Evolutionary conservation across 2,797 vertebrate species (phyloP), one percentile per base, ranked within the genome.

Genomic region (Emydoidea blandingii): DNA sequence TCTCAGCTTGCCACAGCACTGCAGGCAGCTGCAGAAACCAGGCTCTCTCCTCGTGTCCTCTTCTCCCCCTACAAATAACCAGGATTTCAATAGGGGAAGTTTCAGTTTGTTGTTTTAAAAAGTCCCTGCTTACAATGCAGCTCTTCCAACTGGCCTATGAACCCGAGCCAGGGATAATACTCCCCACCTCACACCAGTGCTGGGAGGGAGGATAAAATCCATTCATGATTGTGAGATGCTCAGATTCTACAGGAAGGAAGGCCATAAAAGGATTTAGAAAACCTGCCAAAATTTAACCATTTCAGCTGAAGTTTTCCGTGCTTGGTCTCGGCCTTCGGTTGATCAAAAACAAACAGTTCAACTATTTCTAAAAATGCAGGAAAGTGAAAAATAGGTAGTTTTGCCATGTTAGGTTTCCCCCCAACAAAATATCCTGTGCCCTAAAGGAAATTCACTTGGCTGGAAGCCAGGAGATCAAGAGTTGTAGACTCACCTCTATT

Each of bases 71-170:
- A 44, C 56, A 27, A 83, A 81, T 44, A 79, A 83, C 5, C 54
- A 56, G 5, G 14, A 8, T 79, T 91, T 82, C 85, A 89, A 47
- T 29, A 18, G 27, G 79, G 79, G 91, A 37, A 88, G 83, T 2
- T 4, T 0, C 0, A 0, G 25, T 37, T 53, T 94, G 12, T 93
- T 91, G 92, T 72, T 78, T 50, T 84, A 92, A 76, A 72, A 86
- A 78, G 44, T 52, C 8, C 54, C 41, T 44, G 44, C 65, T 44
- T 41, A 91, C 91, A 91, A 83, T 49, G 41, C 7, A 8, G 79
- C 19, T 87, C 34, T 93, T 90, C 87, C 41, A 83, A 44, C 19
- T 81, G 50, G 25, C 59, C 85, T 94, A 47, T 81, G 89, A 91
- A 0, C 44, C 12, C 2, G 82, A 81, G 7, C 31, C 1, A 0